Percentiles rank a stretch among this genome's conserved stretches.
phyloP scores from a whole-genome alignment of 30 jellyfish, hydroid and myxozoan species.

The Chrysaora quinquecirrha region DNA sequence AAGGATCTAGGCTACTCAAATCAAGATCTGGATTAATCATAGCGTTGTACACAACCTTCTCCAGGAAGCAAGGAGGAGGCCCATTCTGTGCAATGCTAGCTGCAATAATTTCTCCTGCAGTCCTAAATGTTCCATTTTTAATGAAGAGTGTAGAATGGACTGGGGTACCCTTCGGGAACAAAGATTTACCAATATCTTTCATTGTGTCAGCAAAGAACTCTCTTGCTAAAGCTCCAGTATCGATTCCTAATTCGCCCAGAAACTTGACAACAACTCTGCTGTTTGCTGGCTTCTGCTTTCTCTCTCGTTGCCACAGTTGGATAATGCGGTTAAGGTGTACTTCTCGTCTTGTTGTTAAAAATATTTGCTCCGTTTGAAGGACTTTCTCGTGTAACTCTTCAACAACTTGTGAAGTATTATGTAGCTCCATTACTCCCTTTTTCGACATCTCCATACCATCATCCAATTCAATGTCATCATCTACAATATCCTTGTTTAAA shows the following conservation, averaged over 20 bases:
- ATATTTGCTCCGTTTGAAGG: conserved; percentile 15
- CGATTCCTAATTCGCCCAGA: conserved; percentile 22
- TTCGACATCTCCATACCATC: conserved; percentile 14
- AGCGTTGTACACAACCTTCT: conserved; percentile 10
- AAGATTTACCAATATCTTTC: conserved; percentile 15
- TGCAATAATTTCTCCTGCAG: conserved; percentile 20
- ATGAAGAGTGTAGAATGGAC: conserved; percentile 6
- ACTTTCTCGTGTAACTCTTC: conserved; percentile 12
- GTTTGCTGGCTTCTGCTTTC: conserved; percentile 15
- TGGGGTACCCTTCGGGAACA: conserved; percentile 15
- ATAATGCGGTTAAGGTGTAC: conserved; percentile 1
- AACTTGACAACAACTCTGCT: conserved; percentile 22
- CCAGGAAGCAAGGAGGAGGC: conserved; percentile 23
- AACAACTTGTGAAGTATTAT: conserved; percentile 13
- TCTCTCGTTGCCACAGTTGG: conserved; percentile 24
- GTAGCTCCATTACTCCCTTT: conserved; percentile 18
- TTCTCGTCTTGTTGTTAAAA: conserved; percentile 8
- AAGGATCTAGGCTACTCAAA: conserved; percentile 22
- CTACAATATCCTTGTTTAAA: conserved; percentile 6
- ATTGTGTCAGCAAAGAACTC: conserved; percentile 9
- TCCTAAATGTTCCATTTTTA: conserved; percentile 13
- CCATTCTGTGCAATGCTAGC: conserved; percentile 35
- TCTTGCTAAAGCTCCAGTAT: conserved; percentile 16
- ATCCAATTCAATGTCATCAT: conserved; percentile 14
- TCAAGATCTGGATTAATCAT: conserved; percentile 12